Percentiles rank a stretch among this genome's conserved stretches.
Evolutionary conservation across 2,797 vertebrate species (phyloP).

Genomic region (Ctenochaetus hawaiiensis): DNA sequence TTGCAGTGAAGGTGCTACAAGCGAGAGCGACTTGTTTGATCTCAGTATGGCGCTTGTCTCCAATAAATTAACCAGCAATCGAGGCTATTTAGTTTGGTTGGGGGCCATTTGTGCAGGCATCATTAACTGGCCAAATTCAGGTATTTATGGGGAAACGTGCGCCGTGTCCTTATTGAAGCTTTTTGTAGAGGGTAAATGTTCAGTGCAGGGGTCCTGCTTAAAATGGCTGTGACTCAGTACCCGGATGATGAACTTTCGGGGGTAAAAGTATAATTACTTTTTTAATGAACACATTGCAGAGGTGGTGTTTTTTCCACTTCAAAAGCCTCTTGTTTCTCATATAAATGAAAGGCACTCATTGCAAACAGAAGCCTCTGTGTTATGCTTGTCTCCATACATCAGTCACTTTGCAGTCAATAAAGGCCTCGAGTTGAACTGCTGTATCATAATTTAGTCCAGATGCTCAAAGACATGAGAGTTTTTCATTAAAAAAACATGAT

Average conservation of each 20-base stretch:
- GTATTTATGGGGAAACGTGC: conserved; percentile 82
- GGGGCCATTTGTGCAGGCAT: conserved; percentile 81
- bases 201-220: conserved; percentile 76
- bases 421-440: conserved; percentile 49
- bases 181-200: conserved; percentile 78
- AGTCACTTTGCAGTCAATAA: conserved; percentile 64
- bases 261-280: conserved; percentile 76
- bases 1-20: conserved; percentile 82
- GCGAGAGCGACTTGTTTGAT: conserved; percentile 82
- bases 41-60: conserved; percentile 81
- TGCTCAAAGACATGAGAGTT: conserved; percentile 24
- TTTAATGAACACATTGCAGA: conserved; percentile 80
- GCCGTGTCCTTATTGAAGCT: conserved; percentile 75
- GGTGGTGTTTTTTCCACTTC: conserved; percentile 77
- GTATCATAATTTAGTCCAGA: conserved; percentile 70
- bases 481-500: conserved; percentile 39
- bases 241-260: conserved; percentile 78
- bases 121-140: conserved; percentile 83
- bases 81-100: conserved; percentile 79
- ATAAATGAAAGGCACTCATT: conserved; percentile 78
- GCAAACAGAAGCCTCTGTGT: conserved; percentile 76
- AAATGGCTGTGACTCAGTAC: conserved; percentile 67
- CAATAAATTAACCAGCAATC: conserved; percentile 86
- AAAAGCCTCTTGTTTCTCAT: conserved; percentile 77
- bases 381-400: conserved; percentile 64